Evolutionary conservation across 2,797 vertebrate species (phyloP), one percentile per base, ranked within the genome.

Genomic region (Microctenopoma lineatum): DNA sequence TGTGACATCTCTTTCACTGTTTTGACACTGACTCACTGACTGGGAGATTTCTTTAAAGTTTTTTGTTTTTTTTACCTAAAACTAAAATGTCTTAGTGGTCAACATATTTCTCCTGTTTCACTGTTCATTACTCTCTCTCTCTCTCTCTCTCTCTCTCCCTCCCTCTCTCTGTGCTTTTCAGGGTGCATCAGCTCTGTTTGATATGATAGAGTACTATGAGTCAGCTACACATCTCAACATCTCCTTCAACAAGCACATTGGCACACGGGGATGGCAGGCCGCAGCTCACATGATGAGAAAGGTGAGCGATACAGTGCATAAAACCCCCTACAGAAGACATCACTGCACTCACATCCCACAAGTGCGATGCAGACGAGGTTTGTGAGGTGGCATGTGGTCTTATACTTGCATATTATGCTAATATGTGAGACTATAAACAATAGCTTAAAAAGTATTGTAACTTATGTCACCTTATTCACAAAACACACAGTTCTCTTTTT

Each of bases 151-250:
- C 15, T 12, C 1, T 63, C 29, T 32, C 3, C 5, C 29, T 32
- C 29, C 5, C 29, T 32, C 29, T 29, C 29, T 32, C 29, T 32
- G 5, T 32, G 5, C 7, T 67, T 69, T 15, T 18, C 88, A 98
- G 97, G 97, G 97, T 1, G 96, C 97, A 1, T 97, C 97, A 0
- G 96, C 97, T 4, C 87, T 98, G 7, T 98, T 98, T 1, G 97
- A 98, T 81, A 98, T 98, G 97, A 97, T 98, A 0, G 97, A 98
- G 75, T 98, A 98, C 79, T 98, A 98, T 0, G 97, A 98, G 89
- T 98, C 97, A 0, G 97, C 97, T 59, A 98, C 96, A 0, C 97
- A 98, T 89, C 97, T 98, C 88, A 98, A 98, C 91, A 98, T 98
- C 89, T 97, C 97, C 73, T 96, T 93, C 81, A 98, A 98, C 92